These are phyloP conservation scores for Lucilia cuprina DNA, from an alignment of 1,140 invertebrate genomes.

Conservation along the genomic window DNA sequence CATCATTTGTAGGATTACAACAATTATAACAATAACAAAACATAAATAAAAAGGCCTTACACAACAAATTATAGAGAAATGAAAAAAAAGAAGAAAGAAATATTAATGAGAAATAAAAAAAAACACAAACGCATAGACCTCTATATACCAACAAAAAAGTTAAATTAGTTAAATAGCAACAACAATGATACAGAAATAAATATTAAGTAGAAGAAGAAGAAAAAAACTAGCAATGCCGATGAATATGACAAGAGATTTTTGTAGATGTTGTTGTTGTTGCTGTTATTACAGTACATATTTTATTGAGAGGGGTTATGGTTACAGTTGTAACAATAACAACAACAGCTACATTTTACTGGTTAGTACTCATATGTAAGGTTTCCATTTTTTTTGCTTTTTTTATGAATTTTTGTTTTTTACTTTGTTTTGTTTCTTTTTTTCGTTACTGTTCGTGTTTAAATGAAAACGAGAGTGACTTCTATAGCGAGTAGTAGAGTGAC, in stretches of 20 bases:
- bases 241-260: background rate
- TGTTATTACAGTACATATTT: background rate
- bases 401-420: too few relatives aligned
- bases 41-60: background rate
- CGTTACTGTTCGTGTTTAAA: background rate
- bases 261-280: background rate
- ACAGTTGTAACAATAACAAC: background rate
- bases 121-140: background rate
- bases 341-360: background rate
- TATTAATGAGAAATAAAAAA: background rate
- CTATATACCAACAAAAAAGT: background rate
- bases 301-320: slow-evolving; percentile 27
- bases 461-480: slow-evolving; percentile 9
- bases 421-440: background rate
- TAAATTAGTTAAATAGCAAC: background rate
- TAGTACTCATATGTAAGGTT: background rate
- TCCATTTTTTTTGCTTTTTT: background rate
- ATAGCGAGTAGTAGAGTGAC: background rate
- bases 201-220: too few relatives aligned
- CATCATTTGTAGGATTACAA: too few relatives aligned
- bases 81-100: background rate
- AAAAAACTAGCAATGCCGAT: background rate
- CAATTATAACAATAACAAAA: background rate
- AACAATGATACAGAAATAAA: too few relatives aligned
- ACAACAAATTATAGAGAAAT: background rate